Percentiles rank a stretch among this genome's conserved stretches.
Evolutionary conservation across 2,113 vertebrate species (phyloP).

Genomic region (Leucopsar rothschildi): DNA sequence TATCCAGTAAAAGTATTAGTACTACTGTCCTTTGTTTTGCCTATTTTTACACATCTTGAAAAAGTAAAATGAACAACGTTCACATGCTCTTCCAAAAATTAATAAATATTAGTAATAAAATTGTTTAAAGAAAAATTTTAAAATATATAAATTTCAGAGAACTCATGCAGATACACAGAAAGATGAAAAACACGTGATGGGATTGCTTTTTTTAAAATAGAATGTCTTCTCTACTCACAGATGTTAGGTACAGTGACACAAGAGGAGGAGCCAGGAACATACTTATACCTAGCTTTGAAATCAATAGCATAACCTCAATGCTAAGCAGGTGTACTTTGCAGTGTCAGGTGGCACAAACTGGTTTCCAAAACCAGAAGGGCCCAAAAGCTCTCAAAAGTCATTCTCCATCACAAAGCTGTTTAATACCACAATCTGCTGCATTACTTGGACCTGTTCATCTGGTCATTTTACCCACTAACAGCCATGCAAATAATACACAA

Average conservation of each 20-base stretch:
- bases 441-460: not conserved
- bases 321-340: not conserved
- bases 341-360: not conserved
- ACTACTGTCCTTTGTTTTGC: not conserved
- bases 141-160: not conserved
- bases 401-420: not conserved
- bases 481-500: not conserved
- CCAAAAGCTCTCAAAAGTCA: not conserved
- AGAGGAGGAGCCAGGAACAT: not conserved
- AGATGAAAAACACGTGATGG: not conserved
- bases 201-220: not conserved
- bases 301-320: not conserved
- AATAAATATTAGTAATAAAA: not conserved
- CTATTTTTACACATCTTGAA: not conserved
- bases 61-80: not conserved
- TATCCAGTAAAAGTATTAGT: not conserved
- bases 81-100: not conserved
- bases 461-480: not conserved
- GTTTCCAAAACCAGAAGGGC: not conserved
- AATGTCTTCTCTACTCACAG: not conserved
- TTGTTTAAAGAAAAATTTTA: not conserved
- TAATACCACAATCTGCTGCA: not conserved
- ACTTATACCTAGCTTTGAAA: not conserved
- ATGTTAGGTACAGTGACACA: not conserved
- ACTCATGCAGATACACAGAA: not conserved